phyloP scores from a whole-genome alignment of 2,888 invertebrate species.

The Apotomis capreana region DNA sequence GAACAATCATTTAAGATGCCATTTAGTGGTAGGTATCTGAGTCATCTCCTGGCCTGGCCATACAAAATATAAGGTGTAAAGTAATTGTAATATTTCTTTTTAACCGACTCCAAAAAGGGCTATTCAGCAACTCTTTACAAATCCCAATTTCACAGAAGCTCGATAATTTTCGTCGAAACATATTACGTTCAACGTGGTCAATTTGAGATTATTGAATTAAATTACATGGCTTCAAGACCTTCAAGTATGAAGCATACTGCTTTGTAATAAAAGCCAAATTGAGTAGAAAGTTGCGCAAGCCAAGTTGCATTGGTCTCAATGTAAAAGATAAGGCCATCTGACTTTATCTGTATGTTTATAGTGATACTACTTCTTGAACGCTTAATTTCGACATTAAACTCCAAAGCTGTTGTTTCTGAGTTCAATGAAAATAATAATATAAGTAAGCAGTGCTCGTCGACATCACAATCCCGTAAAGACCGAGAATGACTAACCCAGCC shows the following conservation, averaged over 20 bases:
- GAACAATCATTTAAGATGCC: no score
- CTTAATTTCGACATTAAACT: conserved; percentile 6
- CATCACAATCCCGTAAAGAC: no score
- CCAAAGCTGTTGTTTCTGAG: conserved; percentile 7
- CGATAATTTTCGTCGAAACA: conserved; percentile 36
- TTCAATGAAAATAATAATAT: background rate
- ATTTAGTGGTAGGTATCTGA: no score
- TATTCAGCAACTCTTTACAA: conserved; percentile 20
- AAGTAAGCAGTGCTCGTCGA: background rate
- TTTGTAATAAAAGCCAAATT: conserved; percentile 17
- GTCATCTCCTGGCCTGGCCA: no score
- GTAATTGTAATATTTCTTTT: background rate
- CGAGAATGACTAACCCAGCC: no score
- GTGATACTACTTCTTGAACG: background rate
- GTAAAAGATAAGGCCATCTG: conserved; percentile 9
- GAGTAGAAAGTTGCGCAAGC: conserved; percentile 11
- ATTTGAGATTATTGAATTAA: conserved; percentile 37
- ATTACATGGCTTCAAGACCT: background rate
- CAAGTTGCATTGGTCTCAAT: background rate
- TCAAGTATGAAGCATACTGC: background rate
- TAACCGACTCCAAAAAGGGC: conserved; percentile 1
- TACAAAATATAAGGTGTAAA: no score
- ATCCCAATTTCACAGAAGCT: conserved; percentile 24
- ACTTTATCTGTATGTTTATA: conserved; percentile 16
- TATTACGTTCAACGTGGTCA: conserved; percentile 41